These are phyloP conservation scores for Xestia sexstrigata DNA, from an alignment of 2,888 invertebrate species.

Conservation along the genomic window DNA sequence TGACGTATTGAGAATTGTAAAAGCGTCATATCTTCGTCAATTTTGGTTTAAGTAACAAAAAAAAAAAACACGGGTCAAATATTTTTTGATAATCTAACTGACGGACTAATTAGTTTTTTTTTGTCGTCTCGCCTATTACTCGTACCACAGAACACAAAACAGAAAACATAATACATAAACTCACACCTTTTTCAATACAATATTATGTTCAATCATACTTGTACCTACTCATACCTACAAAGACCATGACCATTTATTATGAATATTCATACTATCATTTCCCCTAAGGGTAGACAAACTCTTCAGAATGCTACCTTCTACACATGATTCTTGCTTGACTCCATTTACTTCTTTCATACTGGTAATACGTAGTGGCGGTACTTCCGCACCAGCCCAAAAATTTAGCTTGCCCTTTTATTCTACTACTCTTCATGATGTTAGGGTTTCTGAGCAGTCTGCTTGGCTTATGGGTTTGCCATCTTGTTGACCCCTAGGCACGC, in stretches of 20 bases:
- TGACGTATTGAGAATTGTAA: too few species aligned
- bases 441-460: neutral
- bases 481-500: neutral
- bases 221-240: too few species aligned
- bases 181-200: neutral
- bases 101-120: too few species aligned
- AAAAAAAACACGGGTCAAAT: too few species aligned
- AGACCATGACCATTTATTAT: neutral
- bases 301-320: neutral
- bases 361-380: neutral
- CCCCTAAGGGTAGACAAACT: neutral
- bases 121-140: too few species aligned
- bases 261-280: neutral
- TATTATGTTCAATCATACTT: neutral
- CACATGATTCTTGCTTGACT: neutral
- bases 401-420: neutral
- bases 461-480: neutral
- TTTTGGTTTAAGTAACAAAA: too few species aligned
- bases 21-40: too few species aligned
- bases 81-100: too few species aligned
- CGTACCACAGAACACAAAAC: neutral
- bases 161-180: neutral
- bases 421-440: neutral
- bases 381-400: neutral
- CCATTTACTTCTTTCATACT: neutral